These are phyloP conservation scores for Acronicta aceris DNA, from an alignment of 2,888 invertebrate species.

Conservation along the genomic window DNA sequence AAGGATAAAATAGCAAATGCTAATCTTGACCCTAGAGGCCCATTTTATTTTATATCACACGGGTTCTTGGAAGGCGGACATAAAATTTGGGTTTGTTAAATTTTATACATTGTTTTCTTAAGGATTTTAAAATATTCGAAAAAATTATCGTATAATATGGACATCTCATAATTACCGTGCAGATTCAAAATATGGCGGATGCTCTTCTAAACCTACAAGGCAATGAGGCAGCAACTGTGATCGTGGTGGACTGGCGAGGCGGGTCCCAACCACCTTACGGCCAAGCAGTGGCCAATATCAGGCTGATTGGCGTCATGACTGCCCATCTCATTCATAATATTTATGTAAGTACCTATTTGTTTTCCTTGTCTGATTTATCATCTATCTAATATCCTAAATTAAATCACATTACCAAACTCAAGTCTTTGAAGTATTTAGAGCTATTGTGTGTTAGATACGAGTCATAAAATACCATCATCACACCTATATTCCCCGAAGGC, in stretches of 20 bases:
- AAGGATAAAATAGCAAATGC: constrained; percentile 90
- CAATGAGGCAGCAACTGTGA: constrained; percentile 92
- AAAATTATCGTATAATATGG: no score
- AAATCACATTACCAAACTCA: no score
- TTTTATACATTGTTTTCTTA: constrained; percentile 6
- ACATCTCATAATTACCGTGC: constrained; percentile 29
- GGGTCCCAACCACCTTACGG: constrained; percentile 97
- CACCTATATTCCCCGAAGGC: no score
- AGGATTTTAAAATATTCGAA: no score
- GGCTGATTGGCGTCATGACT: constrained; percentile 95
- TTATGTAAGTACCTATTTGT: constrained; percentile 76
- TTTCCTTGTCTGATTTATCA: no score
- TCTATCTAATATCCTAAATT: no score
- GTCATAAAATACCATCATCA: no score
- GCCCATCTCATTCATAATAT: constrained; percentile 91
- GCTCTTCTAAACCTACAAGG: constrained; percentile 91
- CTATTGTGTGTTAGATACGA: no score
- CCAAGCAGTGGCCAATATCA: constrained; percentile 97
- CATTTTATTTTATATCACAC: constrained; percentile 94
- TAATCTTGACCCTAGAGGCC: constrained; percentile 90
- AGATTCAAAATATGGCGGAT: constrained; percentile 92
- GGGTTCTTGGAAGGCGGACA: constrained; percentile 96
- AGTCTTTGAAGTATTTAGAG: no score
- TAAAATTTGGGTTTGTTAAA: constrained; percentile 92
- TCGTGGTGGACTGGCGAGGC: constrained; percentile 95